Percentiles rank a stretch among this genome's conserved stretches.
phyloP scores from a whole-genome alignment of 2,113 vertebrate genomes.

The Dicentrarchus labrax region DNA sequence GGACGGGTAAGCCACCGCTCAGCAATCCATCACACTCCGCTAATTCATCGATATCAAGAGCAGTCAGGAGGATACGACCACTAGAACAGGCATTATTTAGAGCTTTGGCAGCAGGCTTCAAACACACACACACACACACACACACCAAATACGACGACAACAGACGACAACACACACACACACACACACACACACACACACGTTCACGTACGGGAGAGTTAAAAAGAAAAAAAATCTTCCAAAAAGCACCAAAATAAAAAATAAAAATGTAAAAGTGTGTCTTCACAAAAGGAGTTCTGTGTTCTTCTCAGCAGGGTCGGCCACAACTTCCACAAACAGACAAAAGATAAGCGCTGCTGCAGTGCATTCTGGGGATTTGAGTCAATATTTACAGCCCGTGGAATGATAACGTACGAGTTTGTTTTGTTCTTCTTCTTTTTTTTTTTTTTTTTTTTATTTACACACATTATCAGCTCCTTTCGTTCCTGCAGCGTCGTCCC shows the following conservation, averaged over 20 bases:
- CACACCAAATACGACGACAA: slow-evolving; percentile 31
- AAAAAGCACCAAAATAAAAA: slow-evolving; percentile 32
- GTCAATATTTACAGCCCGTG: slow-evolving; percentile 70
- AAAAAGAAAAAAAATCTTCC: slow-evolving; percentile 40
- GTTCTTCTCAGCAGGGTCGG: slow-evolving; percentile 56
- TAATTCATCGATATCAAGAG: slow-evolving; percentile 19
- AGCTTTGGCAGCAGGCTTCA: slow-evolving; percentile 64
- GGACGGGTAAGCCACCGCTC: slow-evolving; percentile 5
- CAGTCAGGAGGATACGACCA: slow-evolving; percentile 34
- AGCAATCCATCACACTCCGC: slow-evolving; percentile 9
- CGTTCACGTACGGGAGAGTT: slow-evolving; percentile 15
- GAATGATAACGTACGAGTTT: slow-evolving; percentile 53
- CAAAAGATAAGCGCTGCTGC: slow-evolving; percentile 71
- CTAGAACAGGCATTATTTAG: slow-evolving; percentile 42
- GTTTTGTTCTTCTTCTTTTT: too few species aligned
- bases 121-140: slow-evolving; percentile 8
- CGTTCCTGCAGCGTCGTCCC: slow-evolving; percentile 17
- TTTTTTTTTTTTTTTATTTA: slow-evolving; percentile 43
- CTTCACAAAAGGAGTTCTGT: slow-evolving; percentile 63
- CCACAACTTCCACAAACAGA: slow-evolving; percentile 59
- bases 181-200: slow-evolving; percentile 30
- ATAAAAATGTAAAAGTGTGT: slow-evolving; percentile 45
- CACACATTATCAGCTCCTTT: slow-evolving; percentile 51
- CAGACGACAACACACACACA: slow-evolving; percentile 8
- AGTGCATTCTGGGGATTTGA: slow-evolving; percentile 77